Evolutionary conservation across 2,113 vertebrate genomes (phyloP).

Genomic region (Petrocephalus microphthalmus): DNA sequence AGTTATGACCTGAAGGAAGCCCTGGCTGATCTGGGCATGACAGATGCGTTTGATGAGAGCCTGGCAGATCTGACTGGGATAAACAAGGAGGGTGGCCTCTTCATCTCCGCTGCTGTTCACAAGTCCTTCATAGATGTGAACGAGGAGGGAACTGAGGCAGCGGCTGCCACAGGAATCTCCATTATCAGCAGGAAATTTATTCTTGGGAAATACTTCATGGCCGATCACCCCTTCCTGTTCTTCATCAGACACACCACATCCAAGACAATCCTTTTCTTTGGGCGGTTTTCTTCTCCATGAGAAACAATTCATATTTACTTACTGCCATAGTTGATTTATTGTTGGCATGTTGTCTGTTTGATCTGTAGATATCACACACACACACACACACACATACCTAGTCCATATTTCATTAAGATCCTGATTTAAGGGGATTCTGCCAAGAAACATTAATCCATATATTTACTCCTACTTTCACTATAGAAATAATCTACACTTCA

Average conservation of each 20-base stretch:
- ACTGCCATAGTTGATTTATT: neutral
- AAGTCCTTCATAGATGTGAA: slow-evolving; percentile 87
- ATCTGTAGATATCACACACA: neutral
- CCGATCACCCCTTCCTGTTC: slow-evolving; percentile 86
- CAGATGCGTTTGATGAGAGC: slow-evolving; percentile 62
- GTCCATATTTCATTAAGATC: neutral
- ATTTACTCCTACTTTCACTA: neutral
- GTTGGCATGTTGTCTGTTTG: neutral
- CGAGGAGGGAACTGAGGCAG: slow-evolving; percentile 85
- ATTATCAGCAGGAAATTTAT: slow-evolving; percentile 32
- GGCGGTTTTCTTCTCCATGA: slow-evolving; percentile 61
- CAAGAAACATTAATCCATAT: neutral
- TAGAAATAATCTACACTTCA: neutral
- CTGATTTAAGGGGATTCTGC: neutral
- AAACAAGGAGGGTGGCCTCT: slow-evolving; percentile 64
- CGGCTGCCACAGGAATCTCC: slow-evolving; percentile 71
- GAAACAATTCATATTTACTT: neutral
- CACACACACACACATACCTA: neutral
- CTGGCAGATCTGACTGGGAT: slow-evolving; percentile 77
- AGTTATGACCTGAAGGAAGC: slow-evolving; percentile 63
- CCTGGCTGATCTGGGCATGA: slow-evolving; percentile 65
- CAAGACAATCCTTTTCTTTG: slow-evolving; percentile 71
- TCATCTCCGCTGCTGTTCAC: slow-evolving; percentile 74
- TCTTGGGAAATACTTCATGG: slow-evolving; percentile 42
- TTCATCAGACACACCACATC: slow-evolving; percentile 76